Evolutionary conservation across 2,113 vertebrate genomes (phyloP).

Genomic region (Irena cyanogastra): DNA sequence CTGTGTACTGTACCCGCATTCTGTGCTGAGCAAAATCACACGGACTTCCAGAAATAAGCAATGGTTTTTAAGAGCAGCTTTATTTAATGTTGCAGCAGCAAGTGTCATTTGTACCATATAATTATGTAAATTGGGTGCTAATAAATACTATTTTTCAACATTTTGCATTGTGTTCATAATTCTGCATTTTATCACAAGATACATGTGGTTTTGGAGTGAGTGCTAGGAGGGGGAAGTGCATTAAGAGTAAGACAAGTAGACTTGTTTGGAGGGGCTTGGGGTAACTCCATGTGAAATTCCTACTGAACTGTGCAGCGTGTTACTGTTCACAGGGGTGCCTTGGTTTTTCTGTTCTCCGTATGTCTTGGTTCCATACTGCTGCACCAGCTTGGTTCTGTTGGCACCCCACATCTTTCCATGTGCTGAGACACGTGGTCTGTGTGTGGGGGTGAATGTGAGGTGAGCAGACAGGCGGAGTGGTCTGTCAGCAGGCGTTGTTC

Average conservation of each 20-base stretch:
- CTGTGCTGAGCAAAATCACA: constrained; percentile 58
- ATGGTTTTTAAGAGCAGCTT: constrained; percentile 65
- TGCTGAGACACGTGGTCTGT: neutral
- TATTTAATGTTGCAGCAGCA: constrained; percentile 67
- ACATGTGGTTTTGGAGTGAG: neutral
- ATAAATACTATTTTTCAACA: constrained; percentile 76
- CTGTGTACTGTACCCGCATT: constrained; percentile 34
- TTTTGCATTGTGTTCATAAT: neutral
- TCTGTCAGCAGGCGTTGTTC: accelerated
- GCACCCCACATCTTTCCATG: accelerated
- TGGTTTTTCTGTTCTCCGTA: accelerated
- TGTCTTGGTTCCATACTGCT: neutral
- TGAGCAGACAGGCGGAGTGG: accelerated
- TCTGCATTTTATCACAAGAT: neutral
- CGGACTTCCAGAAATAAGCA: constrained; percentile 58
- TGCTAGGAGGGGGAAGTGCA: neutral
- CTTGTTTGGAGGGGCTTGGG: neutral
- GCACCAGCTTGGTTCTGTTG: neutral
- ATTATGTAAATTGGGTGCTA: constrained; percentile 73
- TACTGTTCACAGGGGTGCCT: neutral
- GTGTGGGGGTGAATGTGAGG: neutral
- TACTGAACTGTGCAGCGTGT: accelerated
- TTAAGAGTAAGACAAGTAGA: neutral
- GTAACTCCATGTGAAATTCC: neutral
- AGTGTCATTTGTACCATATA: constrained; percentile 72